Conservation (phyloP, 1,140 invertebrate species). For the Centruroides sculpturatus region DNA sequence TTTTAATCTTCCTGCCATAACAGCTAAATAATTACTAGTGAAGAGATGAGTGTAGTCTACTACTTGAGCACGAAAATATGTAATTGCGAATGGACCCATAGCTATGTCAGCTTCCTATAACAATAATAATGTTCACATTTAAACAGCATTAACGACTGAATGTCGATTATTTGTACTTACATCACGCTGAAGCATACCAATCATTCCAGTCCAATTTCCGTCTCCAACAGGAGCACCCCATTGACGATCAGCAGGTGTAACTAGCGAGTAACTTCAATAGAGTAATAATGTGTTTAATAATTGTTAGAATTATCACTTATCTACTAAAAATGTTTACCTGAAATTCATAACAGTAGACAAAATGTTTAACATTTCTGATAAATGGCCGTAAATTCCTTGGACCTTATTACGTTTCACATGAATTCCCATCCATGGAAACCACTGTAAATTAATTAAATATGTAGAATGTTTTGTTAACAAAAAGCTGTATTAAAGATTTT, state of each 20-base stretch:
- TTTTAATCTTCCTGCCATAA: not conserved
- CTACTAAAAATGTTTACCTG: too few species aligned
- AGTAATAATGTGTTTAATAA: not conserved
- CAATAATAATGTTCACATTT: not conserved
- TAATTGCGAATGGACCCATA: not conserved
- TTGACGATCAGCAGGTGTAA: constrained; percentile 5
- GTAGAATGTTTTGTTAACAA: too few species aligned
- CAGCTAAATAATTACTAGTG: not conserved
- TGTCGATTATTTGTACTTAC: constrained; percentile 3
- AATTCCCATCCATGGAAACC: too few species aligned
- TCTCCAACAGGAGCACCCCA: constrained; percentile 9
- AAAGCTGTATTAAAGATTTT: too few species aligned
- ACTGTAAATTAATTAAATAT: too few species aligned
- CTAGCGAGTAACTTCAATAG: constrained; percentile 1
- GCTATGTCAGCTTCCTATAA: not conserved
- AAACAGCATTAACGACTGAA: not conserved
- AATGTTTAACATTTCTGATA: too few species aligned
- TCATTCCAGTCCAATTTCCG: constrained; percentile 14
- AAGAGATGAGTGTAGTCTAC: not conserved
- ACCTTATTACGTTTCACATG: too few species aligned
- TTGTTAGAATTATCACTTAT: too few species aligned
- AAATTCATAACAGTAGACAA: too few species aligned
- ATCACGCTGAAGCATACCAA: constrained; percentile 12
- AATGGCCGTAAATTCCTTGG: too few species aligned
- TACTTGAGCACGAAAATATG: not conserved